Conservation (phyloP, 2,888 invertebrate genomes). For the Hipparchia semele region DNA sequence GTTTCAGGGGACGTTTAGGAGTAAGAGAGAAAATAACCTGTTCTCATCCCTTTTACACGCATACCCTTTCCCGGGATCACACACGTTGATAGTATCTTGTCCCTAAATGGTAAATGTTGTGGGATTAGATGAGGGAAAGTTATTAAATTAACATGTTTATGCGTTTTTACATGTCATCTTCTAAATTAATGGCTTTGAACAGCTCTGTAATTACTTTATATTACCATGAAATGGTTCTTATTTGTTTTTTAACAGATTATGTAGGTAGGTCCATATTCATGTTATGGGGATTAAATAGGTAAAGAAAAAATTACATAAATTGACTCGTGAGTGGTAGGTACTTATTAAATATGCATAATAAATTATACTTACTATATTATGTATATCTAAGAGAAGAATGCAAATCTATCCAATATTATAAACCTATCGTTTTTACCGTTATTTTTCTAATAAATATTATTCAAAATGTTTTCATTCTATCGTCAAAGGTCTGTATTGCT, state of each 20-base stretch:
- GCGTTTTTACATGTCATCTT: conserved; percentile 6
- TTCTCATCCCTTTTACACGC: conserved; percentile 28
- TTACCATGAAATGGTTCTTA: neutral
- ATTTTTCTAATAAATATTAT: no score
- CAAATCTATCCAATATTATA: no score
- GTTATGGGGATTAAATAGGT: neutral
- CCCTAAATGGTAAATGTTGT: conserved; percentile 26
- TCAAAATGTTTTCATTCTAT: no score
- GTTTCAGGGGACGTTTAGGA: conserved; percentile 41
- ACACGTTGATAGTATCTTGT: conserved; percentile 39
- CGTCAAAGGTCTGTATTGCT: no score
- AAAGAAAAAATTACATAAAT: neutral
- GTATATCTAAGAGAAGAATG: no score
- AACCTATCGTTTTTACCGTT: no score
- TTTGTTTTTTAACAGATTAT: neutral
- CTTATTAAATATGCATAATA: neutral
- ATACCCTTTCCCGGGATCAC: conserved; percentile 41
- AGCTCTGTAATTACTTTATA: neutral
- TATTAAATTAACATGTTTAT: conserved; percentile 13
- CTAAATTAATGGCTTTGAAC: conserved; percentile 14
- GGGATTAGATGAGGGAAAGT: conserved; percentile 15
- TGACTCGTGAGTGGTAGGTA: neutral
- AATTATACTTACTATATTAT: no score
- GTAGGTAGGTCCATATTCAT: neutral
- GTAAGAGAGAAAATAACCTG: conserved; percentile 33